Evolutionary conservation across 2,888 invertebrate species (phyloP).

Genomic region (Archips crataeganus): DNA sequence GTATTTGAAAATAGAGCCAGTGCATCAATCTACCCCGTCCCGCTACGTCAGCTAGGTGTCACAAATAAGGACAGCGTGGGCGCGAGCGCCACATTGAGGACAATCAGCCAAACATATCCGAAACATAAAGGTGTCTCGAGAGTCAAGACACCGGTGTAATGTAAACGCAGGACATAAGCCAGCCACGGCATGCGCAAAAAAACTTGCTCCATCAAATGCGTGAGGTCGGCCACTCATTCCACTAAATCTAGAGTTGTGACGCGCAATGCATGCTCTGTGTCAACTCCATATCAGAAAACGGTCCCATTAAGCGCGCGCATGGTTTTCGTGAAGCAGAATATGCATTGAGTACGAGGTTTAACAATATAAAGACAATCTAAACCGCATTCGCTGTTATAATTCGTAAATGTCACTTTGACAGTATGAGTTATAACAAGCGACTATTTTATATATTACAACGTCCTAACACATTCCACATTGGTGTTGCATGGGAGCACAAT

Average conservation of each 20-base stretch:
- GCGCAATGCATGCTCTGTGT: conserved; percentile 80
- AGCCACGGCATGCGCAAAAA: conserved; percentile 84
- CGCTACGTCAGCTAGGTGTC: conserved; percentile 64
- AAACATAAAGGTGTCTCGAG: conserved; percentile 77
- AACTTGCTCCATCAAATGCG: conserved; percentile 84
- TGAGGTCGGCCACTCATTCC: conserved; percentile 85
- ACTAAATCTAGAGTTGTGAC: conserved; percentile 80
- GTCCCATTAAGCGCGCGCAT: conserved; percentile 52
- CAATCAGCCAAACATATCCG: conserved; percentile 74
- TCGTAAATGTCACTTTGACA: conserved; percentile 51
- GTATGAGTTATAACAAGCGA: conserved; percentile 54
- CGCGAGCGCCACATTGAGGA: conserved; percentile 79
- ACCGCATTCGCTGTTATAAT: conserved; percentile 51
- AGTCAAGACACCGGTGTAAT: conserved; percentile 70
- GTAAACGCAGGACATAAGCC: conserved; percentile 81
- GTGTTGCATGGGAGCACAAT: conserved; percentile 51
- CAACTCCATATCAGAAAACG: conserved; percentile 61
- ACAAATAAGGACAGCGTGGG: conserved; percentile 76
- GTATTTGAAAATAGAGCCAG: conserved; percentile 29
- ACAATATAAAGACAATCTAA: conserved; percentile 58
- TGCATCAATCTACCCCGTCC: conserved; percentile 77
- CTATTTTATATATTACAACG: conserved; percentile 71
- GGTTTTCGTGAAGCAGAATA: conserved; percentile 68
- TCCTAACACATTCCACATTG: conserved; percentile 74
- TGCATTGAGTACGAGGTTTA: conserved; percentile 68